Base-by-base conservation (phyloP, 1,140 invertebrate species). In the Aphaenogaster rudis region DNA sequence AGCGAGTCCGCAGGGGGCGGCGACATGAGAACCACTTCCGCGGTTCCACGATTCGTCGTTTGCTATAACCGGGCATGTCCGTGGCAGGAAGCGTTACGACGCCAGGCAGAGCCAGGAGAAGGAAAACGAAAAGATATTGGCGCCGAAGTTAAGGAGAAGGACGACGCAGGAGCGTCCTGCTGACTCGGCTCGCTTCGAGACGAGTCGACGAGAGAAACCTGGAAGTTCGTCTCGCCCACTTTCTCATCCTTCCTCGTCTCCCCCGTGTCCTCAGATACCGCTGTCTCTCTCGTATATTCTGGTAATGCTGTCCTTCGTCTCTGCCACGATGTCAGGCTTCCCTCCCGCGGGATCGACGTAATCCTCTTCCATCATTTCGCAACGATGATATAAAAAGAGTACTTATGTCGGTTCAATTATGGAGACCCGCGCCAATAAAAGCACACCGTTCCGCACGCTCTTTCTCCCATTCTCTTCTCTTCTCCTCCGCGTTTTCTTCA, bases 351-450 rank as follows among this genome's bases (percentile, higher is more conserved):
- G 92, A 92, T 92, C 82, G 72, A 77, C 88, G 85, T 93, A 93
- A 93, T 93, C 92, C 92, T 92, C 92, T 93, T 91, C 91, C 90
- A 92, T 93, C 92, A 93, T 93, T 93, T 93, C 91, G 85, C 89
- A 87, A 86, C 81, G 86, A 88, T 82, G 90, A 91, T 90, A 90
- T 86, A 90, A 93, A 92, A 92, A 92, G 89, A 92, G 89, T 91
- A 92, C 91, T 93, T 93, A 92, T 90, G 91, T 90, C 91, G 89
- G 88, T 93, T 93, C 93, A 92, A 93, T 93, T 92, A 93, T 88
- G 87, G 85, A 67, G 63, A 80, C 85, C 61, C 84, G 50, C 72
- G 76, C 84, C 88, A 91, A 92, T 91, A 91, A 90, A 91, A 90
- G 78, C 86, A 21, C 54, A 50, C 61, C 67, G 52, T 87, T 77